Evolutionary conservation across 2,113 vertebrate species (phyloP).

Genomic region (Actenoides lindsayi): DNA sequence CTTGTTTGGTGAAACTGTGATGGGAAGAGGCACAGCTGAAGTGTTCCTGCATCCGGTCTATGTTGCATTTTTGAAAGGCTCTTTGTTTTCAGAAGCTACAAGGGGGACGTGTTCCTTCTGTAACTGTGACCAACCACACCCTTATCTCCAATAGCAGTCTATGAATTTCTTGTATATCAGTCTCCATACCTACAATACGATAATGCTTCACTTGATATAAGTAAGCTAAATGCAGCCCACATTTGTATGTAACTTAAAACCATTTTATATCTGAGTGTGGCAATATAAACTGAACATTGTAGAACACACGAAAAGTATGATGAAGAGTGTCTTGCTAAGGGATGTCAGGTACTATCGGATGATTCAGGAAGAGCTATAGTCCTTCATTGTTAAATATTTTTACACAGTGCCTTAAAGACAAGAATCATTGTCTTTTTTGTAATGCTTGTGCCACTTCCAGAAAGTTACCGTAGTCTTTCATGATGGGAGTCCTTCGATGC

Average conservation of each 20-base stretch:
- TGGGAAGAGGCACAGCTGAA: not conserved
- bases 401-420: not conserved
- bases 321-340: not conserved
- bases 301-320: not conserved
- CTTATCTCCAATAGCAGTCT: not conserved
- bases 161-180: not conserved
- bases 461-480: not conserved
- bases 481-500: not conserved
- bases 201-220: not conserved
- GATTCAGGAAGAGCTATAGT: not conserved
- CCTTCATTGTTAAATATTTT: not conserved
- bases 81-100: not conserved
- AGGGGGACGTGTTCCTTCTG: not conserved
- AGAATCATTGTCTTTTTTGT: not conserved
- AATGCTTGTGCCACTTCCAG: rapidly evolving
- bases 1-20: not conserved
- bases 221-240: not conserved
- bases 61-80: not conserved
- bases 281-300: not conserved
- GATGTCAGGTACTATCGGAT: not conserved
- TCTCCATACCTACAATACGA: rapidly evolving
- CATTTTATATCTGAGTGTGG: not conserved
- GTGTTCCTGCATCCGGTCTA: not conserved
- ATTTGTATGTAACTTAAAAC: not conserved
- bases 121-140: not conserved